These are phyloP conservation scores for Takifugu bimaculatus DNA, from an alignment of 2,113 vertebrate species.

Conservation along the genomic window DNA sequence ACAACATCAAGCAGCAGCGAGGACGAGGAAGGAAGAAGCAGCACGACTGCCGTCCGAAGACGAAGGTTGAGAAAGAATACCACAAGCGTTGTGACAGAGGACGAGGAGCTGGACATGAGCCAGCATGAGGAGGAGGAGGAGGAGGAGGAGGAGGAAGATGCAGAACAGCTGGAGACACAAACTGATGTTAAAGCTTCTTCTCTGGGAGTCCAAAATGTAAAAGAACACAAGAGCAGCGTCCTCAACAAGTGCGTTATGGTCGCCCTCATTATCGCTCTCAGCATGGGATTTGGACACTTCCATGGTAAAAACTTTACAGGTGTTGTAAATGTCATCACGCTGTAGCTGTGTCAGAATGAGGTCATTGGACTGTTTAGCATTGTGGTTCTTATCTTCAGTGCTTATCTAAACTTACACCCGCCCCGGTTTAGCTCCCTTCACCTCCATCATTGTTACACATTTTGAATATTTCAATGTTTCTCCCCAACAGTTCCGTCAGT, in stretches of 20 bases:
- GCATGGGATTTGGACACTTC: slow-evolving; percentile 91
- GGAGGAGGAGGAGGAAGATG: slow-evolving; percentile 58
- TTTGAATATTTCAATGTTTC: background rate
- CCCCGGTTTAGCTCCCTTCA: background rate
- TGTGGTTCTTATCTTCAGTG: background rate
- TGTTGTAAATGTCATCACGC: background rate
- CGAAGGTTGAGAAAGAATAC: slow-evolving; percentile 80
- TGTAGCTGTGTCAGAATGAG: background rate
- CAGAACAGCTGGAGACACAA: slow-evolving; percentile 30
- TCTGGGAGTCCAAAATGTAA: background rate
- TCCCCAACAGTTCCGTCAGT: background rate
- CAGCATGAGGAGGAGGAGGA: slow-evolving; percentile 63
- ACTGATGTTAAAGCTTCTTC: slow-evolving; percentile 31
- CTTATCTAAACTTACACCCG: too few species aligned
- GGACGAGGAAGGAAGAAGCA: slow-evolving; percentile 68
- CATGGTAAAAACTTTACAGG: slow-evolving; percentile 74
- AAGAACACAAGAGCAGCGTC: slow-evolving; percentile 63
- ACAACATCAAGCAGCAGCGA: slow-evolving; percentile 80
- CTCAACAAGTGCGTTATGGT: slow-evolving; percentile 85
- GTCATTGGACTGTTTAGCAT: background rate
- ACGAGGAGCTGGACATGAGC: slow-evolving; percentile 68
- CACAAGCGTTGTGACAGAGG: slow-evolving; percentile 61
- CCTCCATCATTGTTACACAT: too few species aligned
- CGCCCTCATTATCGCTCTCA: slow-evolving; percentile 84
- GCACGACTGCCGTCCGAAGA: slow-evolving; percentile 71